Conservation (phyloP, 2,888 invertebrate species). For the Apoda limacodes region DNA sequence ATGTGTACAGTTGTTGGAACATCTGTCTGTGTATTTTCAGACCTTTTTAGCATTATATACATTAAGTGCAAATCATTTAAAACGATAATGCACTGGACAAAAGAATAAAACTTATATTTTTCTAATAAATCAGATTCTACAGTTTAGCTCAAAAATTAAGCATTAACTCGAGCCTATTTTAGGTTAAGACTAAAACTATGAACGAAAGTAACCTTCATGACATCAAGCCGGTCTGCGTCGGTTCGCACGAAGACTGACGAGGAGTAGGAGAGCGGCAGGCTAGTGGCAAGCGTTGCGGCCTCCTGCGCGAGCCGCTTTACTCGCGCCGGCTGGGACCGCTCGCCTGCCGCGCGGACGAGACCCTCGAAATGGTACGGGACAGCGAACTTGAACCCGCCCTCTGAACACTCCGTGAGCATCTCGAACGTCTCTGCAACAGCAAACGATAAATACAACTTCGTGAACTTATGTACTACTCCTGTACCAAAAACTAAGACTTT, state of each 20-base stretch:
- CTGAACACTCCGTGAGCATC: constrained; percentile 86
- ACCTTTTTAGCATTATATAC: no score
- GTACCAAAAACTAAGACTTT: background rate
- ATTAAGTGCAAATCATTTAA: no score
- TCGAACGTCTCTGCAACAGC: constrained; percentile 83
- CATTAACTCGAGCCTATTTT: no score
- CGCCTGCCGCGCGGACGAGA: constrained; percentile 87
- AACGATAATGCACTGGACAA: no score
- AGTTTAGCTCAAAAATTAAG: no score
- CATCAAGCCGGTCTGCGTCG: constrained; percentile 92
- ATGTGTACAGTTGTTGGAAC: no score
- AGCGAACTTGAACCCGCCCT: constrained; percentile 83
- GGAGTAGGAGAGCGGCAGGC: constrained; percentile 91
- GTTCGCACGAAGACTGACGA: constrained; percentile 96
- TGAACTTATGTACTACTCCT: no score
- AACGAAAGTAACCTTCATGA: constrained; percentile 99
- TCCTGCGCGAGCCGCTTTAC: constrained; percentile 95
- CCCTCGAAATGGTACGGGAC: constrained; percentile 92
- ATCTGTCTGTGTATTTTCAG: no score
- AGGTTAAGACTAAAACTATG: no score
- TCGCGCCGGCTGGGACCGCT: constrained; percentile 86
- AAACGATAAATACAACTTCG: background rate
- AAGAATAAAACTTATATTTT: no score
- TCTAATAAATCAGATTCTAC: no score
- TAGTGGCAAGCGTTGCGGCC: constrained; percentile 92